These are phyloP conservation scores for Acropternis orthonyx DNA, from an alignment of 2,797 vertebrate species.

Conservation along the genomic window DNA sequence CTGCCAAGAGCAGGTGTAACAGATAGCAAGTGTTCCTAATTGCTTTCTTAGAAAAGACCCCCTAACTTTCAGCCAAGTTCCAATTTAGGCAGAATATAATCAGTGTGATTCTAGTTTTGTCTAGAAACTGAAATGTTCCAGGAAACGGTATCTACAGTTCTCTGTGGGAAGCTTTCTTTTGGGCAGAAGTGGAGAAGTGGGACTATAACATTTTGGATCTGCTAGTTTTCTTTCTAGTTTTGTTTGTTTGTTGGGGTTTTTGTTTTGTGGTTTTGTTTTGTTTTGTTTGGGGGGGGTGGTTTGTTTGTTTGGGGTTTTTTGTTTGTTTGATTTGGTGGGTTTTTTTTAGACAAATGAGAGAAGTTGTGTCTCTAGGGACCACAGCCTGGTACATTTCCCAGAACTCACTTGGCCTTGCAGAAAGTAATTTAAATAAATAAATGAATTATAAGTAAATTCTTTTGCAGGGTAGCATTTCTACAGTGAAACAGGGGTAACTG, in stretches of 20 bases:
- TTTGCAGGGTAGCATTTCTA: neutral
- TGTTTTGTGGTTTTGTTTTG: no score
- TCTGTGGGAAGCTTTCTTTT: neutral
- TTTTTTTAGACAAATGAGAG: neutral
- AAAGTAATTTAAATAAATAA: constrained; percentile 25
- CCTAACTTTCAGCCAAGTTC: neutral
- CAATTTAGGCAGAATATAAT: neutral
- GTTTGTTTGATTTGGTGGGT: neutral
- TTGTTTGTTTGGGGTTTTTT: neutral
- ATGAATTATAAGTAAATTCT: neutral
- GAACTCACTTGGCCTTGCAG: neutral
- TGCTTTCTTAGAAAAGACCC: neutral
- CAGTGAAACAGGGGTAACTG: neutral
- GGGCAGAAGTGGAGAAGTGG: neutral
- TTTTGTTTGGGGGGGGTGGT: no score
- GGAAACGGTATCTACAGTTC: neutral
- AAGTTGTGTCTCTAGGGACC: neutral
- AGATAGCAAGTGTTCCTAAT: neutral
- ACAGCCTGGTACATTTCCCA: neutral
- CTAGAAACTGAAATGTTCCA: neutral
- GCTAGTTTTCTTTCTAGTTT: neutral
- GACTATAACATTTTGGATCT: neutral
- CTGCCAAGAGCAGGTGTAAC: neutral
- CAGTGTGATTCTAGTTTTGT: neutral
- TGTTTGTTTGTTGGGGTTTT: neutral